Evolutionary conservation across 2,888 invertebrate species (phyloP), one percentile per base, ranked within the genome.

Genomic region (Drosophila paramelanica): DNA sequence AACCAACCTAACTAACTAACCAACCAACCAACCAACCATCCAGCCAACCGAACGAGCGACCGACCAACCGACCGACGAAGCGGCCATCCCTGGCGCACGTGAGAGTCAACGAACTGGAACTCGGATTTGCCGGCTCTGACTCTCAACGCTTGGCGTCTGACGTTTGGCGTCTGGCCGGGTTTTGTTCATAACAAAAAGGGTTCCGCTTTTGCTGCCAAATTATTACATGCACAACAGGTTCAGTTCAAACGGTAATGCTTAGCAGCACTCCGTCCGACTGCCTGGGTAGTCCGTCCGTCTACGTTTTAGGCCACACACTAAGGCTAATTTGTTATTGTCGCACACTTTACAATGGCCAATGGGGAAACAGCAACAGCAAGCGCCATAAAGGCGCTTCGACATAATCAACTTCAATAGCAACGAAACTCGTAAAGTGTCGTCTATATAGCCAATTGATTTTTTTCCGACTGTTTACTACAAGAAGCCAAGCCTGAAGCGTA

Each of bases 301-400:
- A 38, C 38, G 17, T 65, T 64, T 49, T 39, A 56, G 71, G 57
- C 71, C 69, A 67, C 79, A 79, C 73, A 70, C 59, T 64, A 61
- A 79, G 84, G 75, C 84, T 89, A 89, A 89, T 83, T 80, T 81
- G 87, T 87, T 83, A 83, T 87, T 89, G 89, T 83, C 87, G 87
- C 88, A 83, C 88, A 81, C 75, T 84, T 87, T 78, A 67, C 81
- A 69, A 67, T 69, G 60, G 62, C 49, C 72, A 68, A 60, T 49
- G 51, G 52, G 52, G 45, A 67, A 78, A 74, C 77, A 59, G 61
- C 41, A 51, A 43, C 25, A 17, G 13, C 49, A 33, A 25, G 38
- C 42, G 62, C 50, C 55, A 68, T 82, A 72, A 82, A 79, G 77
- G 51, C 59, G 69, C 65, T 83, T 52, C 55, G 53, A 77, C 68